Conservation (phyloP, 1,140 invertebrate species). For the Belonocnema kinseyi region DNA sequence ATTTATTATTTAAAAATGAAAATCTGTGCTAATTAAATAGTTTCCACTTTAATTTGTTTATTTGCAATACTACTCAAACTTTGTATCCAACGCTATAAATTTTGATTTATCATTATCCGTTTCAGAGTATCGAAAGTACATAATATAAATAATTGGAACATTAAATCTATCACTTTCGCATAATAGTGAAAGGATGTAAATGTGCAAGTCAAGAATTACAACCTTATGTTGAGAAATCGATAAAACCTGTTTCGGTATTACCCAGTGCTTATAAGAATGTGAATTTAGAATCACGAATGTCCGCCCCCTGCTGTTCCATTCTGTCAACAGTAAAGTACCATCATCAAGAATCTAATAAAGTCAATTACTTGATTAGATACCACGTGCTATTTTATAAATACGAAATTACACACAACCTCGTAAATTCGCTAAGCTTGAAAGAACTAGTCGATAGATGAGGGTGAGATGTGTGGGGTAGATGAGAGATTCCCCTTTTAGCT, state of each 20-base stretch:
- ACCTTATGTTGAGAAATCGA: background rate
- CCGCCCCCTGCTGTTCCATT: background rate
- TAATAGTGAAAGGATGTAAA: background rate
- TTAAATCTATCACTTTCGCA: background rate
- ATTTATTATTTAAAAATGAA: too few relatives aligned
- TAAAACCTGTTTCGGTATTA: background rate
- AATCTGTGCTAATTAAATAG: too few relatives aligned
- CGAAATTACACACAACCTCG: background rate
- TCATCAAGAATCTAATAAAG: background rate
- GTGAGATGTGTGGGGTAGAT: background rate
- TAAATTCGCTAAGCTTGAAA: background rate
- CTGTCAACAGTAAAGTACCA: background rate
- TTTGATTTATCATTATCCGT: too few relatives aligned
- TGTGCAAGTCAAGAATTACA: conserved; percentile 8
- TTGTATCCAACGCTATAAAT: too few relatives aligned
- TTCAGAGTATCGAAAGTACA: too few relatives aligned
- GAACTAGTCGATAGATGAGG: background rate
- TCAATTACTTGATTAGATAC: background rate
- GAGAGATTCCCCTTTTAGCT: background rate
- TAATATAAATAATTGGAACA: too few relatives aligned
- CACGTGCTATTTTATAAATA: background rate
- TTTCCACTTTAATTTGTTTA: too few relatives aligned
- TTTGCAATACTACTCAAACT: too few relatives aligned
- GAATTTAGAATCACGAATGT: background rate
- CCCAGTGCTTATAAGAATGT: background rate